Conservation (phyloP, 2,888 invertebrate genomes). For the Hydropsyche betteni region DNA sequence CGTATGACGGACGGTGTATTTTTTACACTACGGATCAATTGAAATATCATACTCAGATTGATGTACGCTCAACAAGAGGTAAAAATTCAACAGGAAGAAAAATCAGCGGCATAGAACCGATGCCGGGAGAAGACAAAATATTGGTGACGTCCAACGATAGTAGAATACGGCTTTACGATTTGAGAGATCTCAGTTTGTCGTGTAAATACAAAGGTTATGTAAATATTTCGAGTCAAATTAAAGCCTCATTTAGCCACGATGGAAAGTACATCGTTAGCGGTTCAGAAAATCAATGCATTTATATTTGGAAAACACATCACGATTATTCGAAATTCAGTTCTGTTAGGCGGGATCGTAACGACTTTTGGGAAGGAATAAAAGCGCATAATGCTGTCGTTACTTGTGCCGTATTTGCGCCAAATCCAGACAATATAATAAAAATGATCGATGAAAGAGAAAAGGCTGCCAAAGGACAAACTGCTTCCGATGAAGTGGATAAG, state of each 20-base stretch:
- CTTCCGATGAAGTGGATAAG: conserved; percentile 58
- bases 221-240: conserved; percentile 96
- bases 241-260: conserved; percentile 96
- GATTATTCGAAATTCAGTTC: conserved; percentile 95
- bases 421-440: conserved; percentile 89
- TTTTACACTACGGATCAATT: conserved; percentile 98
- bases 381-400: conserved; percentile 97
- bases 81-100: conserved; percentile 94
- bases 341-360: conserved; percentile 90
- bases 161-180: conserved; percentile 92
- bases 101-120: conserved; percentile 96
- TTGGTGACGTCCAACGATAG: conserved; percentile 98
- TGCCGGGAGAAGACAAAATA: conserved; percentile 95
- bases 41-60: conserved; percentile 97
- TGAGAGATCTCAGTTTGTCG: conserved; percentile 91
- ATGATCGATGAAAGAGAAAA: conserved; percentile 71
- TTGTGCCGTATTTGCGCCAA: conserved; percentile 97
- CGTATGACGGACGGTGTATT: conserved; percentile 97
- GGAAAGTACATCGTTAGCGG: conserved; percentile 98
- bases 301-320: conserved; percentile 97
- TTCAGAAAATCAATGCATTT: conserved; percentile 96
- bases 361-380: conserved; percentile 97
- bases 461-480: conserved; percentile 55
- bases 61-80: conserved; percentile 94
- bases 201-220: conserved; percentile 96